Conservation (phyloP, 2,888 invertebrate genomes). For the Trissoscelio sp. region DNA sequence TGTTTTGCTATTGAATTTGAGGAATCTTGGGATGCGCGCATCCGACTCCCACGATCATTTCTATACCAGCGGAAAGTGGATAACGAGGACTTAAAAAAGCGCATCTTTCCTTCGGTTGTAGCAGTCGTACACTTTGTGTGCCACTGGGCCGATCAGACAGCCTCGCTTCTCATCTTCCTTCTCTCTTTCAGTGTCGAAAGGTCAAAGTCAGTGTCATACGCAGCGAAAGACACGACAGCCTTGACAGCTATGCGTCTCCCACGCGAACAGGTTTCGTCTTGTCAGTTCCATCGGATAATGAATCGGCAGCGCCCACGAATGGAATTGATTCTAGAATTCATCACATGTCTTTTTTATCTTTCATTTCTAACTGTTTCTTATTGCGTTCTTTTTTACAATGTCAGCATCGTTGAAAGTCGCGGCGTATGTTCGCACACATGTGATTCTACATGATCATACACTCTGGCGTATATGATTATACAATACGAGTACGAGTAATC, state of each 20-base stretch:
- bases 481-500: slow-evolving; percentile 39
- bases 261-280: slow-evolving; percentile 46
- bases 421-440: slow-evolving; percentile 19
- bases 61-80: slow-evolving; percentile 78
- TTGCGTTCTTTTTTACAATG: slow-evolving; percentile 23
- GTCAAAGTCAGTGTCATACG: slow-evolving; percentile 61
- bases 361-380: slow-evolving; percentile 45
- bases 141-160: slow-evolving; percentile 82
- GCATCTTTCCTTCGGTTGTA: slow-evolving; percentile 71
- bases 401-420: slow-evolving; percentile 18
- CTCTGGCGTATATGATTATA: slow-evolving; percentile 36
- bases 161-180: slow-evolving; percentile 74
- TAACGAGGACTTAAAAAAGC: slow-evolving; percentile 81
- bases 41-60: slow-evolving; percentile 72
- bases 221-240: slow-evolving; percentile 64
- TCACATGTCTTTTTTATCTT: slow-evolving; percentile 8
- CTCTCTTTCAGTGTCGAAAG: slow-evolving; percentile 63
- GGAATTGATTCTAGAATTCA: slow-evolving; percentile 50
- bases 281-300: slow-evolving; percentile 22
- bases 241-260: slow-evolving; percentile 63
- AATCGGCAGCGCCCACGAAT: slow-evolving; percentile 45
- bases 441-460: slow-evolving; percentile 26
- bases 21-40: slow-evolving; percentile 53
- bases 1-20: slow-evolving; percentile 53
- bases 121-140: slow-evolving; percentile 78